These are phyloP conservation scores for Drosophila quinaria DNA, from an alignment of 2,888 invertebrate species.

Conservation along the genomic window DNA sequence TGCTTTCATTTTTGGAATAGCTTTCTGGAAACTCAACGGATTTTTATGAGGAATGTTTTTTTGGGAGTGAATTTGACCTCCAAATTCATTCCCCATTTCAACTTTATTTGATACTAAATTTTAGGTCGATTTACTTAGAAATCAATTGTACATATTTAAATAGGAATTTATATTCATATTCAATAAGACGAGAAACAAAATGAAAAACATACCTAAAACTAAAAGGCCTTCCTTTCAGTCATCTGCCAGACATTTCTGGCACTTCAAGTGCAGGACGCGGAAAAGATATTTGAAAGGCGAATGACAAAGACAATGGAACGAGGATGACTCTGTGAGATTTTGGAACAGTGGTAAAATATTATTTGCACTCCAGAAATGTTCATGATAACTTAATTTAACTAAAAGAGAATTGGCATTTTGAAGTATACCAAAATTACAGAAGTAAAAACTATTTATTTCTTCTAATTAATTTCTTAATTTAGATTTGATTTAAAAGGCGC, in stretches of 20 bases:
- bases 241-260: conserved; percentile 16
- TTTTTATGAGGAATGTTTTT: too few species aligned
- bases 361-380: neutral
- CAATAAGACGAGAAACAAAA: conserved; percentile 10
- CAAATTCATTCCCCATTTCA: too few species aligned
- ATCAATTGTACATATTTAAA: conserved; percentile 1
- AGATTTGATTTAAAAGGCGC: neutral
- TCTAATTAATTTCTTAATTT: too few species aligned
- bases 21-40: too few species aligned
- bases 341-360: conserved; percentile 28
- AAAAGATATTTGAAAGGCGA: conserved; percentile 39
- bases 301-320: conserved; percentile 15
- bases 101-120: neutral
- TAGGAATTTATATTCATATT: neutral
- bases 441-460: too few species aligned
- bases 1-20: too few species aligned
- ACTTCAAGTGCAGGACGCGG: conserved; percentile 36
- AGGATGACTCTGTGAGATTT: neutral
- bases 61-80: too few species aligned
- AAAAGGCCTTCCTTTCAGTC: conserved; percentile 23
- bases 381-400: neutral
- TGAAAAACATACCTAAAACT: conserved; percentile 14
- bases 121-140: neutral
- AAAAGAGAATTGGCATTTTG: too few species aligned
- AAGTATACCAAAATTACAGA: too few species aligned